Conservation (phyloP, 2,888 invertebrate species). For the Epicampocera succincta region DNA sequence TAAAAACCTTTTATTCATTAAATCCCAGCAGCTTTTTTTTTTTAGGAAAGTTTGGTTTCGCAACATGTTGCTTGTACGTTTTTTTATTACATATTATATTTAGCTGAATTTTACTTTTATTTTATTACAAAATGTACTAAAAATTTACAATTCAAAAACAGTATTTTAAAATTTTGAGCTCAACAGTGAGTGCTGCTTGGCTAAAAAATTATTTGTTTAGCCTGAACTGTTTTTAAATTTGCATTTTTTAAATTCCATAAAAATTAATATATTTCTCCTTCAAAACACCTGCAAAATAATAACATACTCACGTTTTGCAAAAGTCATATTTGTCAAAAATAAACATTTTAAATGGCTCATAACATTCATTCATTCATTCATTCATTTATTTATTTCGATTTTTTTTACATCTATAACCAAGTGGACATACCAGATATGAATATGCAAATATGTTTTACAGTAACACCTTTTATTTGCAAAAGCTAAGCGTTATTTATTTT, state of each 20-base stretch:
- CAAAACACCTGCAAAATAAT: conserved; percentile 61
- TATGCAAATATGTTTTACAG: not conserved
- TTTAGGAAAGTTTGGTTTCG: too few relatives aligned
- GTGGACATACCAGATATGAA: not conserved
- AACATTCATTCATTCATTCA: conserved; percentile 16
- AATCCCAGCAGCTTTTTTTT: not conserved
- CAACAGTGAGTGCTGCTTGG: conserved; percentile 1
- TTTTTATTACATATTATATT: not conserved
- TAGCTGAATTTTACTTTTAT: fast-evolving
- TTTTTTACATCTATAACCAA: not conserved
- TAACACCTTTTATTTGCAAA: conserved; percentile 54
- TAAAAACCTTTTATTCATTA: too few relatives aligned
- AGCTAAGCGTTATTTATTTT: conserved; percentile 35
- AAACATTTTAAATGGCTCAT: conserved; percentile 1
- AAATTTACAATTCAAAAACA: not conserved
- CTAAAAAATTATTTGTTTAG: not conserved
- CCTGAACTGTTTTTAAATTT: not conserved
- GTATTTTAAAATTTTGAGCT: not conserved
- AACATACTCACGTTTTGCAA: conserved; percentile 33
- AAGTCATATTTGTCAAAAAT: conserved; percentile 36
- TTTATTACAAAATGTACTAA: not conserved
- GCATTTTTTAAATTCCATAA: conserved; percentile 6
- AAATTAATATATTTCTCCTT: not conserved
- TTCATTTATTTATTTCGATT: too few relatives aligned
- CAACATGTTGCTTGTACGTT: conserved; percentile 19